Base-by-base conservation (phyloP, 2,888 invertebrate species). In the Mamestra brassicae region DNA sequence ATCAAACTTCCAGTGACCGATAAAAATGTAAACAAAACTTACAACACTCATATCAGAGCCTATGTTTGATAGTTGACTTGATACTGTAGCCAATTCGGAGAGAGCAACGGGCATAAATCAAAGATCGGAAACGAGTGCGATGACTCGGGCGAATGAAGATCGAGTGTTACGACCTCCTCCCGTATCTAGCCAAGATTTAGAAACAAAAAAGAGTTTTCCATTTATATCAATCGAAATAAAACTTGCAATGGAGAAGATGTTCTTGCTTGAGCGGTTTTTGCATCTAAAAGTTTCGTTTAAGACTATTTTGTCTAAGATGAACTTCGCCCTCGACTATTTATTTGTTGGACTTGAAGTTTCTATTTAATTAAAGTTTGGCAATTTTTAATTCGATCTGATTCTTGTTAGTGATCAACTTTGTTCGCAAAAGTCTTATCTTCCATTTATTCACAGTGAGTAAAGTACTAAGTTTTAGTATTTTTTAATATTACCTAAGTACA, bases 41-140 rank as follows among this genome's bases (percentile, higher is more conserved):
- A 63, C 57, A 62, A 47, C 58, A 45, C 34, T 38, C 62, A 64
- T 64, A 75, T 73, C 45, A 70, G 60, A 36, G 60, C 55, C 58
- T 50, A 69, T 54, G 58, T 80, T 71, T 75, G 71, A 62, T 73
- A 63, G 78, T 74, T 73, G 64, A 76, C 62, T 78, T 45, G 62
- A 54, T 76, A 70, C 57, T 78, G 73, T 68, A 83, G 78, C 66
- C 78, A 83, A 81, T 85, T 69, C 67, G 70, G 71, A 76, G 71
- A 83, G 71, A 61, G 68, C 80, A 52, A 68, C 62, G 82, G 85
- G 86, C 85, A 90, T 92, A 91, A 91, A 92, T 91, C 91, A 91
- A 89, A 91, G 88, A 87, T 85, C 88, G 88, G 87, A 88, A 90
- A 83, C 83, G 83, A 87, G 87, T 83, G 84, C 84, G 85, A 86